Base-by-base conservation (phyloP, 2,888 invertebrate species). In the Chirona hameri region DNA sequence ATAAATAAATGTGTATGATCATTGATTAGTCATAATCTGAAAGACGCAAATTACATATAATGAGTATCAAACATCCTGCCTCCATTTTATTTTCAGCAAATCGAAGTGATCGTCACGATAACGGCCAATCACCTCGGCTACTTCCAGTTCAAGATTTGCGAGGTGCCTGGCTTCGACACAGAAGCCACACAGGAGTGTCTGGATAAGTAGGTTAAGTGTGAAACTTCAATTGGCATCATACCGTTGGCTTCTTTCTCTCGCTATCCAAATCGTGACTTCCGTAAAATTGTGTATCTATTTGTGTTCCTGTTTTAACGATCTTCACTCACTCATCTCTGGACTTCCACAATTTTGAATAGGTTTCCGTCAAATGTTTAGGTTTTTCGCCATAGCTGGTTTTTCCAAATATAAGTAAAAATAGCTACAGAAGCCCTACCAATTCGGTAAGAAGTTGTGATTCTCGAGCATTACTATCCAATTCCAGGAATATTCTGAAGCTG, bases 71-170 rank as follows among this genome's bases (percentile, higher is more conserved):
- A 15, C 12, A 12, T 1, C 18, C 3, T 52, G 15, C 15, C 52
- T 52, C 52, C 18, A 12, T 52, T 52, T 15, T 18, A 52, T 65
- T 7, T 0, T 85, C 82, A 76, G 76, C 85, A 86, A 65, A 85
- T 87, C n/a, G 82, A 83, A 24, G 86, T 85, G n/a, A 84, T 83
- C 0, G 86, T 86, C 0, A 83, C 86, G 29, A 83, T 87, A 10
- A 87, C 87, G 0, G 86, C 87, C 4, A 86, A 85, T 82, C 87
- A 87, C 83, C 83, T 84, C 79, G 87, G 87, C 0, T 86, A 86
- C 84, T 87, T 86, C 83, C 86, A 86, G 84, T 87, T 87, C 85
- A 85, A 85, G 72, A 79, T 87, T 0, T 87, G 87, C 83, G 86
- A 86, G 0, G 86, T 85, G 27, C 85, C 85, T 65, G 85, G 86